Conservation (phyloP, 2,888 invertebrate species). For the Ichneumoninae sp. region DNA sequence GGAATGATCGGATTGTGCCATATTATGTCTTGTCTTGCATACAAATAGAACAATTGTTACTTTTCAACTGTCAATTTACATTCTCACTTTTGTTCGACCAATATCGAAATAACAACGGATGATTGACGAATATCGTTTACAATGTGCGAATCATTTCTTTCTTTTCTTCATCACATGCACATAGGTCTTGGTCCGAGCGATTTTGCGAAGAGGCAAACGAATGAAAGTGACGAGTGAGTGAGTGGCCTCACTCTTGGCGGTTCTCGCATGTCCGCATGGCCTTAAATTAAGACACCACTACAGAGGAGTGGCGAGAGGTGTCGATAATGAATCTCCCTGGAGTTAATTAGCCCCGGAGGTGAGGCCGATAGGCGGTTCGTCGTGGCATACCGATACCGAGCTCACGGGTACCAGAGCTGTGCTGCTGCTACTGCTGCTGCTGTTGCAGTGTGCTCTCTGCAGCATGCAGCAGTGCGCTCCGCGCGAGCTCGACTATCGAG, state of each 20-base stretch:
- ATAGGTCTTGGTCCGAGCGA: neutral
- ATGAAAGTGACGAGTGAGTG: slow-evolving; percentile 37
- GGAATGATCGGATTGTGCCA: neutral
- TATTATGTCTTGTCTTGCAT: neutral
- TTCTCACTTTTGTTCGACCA: neutral
- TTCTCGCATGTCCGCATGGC: slow-evolving; percentile 52
- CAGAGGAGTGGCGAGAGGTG: slow-evolving; percentile 74
- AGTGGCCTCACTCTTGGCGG: slow-evolving; percentile 61
- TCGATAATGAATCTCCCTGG: slow-evolving; percentile 81
- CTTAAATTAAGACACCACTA: slow-evolving; percentile 77
- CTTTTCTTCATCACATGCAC: neutral
- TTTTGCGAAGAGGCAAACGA: slow-evolving; percentile 59
- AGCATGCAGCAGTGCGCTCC: slow-evolving; percentile 37
- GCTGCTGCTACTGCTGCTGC: neutral
- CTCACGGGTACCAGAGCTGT: slow-evolving; percentile 52
- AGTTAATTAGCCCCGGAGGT: slow-evolving; percentile 81
- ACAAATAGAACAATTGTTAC: neutral
- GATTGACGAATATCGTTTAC: neutral
- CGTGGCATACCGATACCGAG: slow-evolving; percentile 81
- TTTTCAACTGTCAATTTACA: neutral
- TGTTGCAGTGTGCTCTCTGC: slow-evolving; percentile 2
- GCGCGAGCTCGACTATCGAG: slow-evolving; percentile 47
- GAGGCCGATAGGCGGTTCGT: slow-evolving; percentile 78
- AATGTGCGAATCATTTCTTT: neutral
- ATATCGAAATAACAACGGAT: neutral